A percentile compares a stretch with the other conserved stretches of the same genome.
Conservation (phyloP, 2,888 invertebrate genomes). For the Gandaritis pyraliata region DNA sequence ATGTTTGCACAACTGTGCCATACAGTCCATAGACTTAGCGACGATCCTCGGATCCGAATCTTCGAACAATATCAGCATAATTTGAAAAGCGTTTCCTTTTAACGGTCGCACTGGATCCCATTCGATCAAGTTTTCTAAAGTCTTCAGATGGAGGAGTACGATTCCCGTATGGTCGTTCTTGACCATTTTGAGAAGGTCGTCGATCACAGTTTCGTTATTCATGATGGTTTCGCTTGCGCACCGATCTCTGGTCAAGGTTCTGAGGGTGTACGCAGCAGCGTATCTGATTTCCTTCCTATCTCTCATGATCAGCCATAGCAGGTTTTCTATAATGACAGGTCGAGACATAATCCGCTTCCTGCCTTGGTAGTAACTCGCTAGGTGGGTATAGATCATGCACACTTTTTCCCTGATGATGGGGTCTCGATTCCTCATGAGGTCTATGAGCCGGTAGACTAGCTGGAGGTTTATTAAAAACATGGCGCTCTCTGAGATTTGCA, state of each 20-base stretch:
- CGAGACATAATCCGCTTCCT: constrained; percentile 60
- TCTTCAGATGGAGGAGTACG: constrained; percentile 65
- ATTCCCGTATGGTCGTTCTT: constrained; percentile 70
- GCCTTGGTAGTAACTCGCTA: constrained; percentile 65
- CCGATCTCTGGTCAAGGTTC: constrained; percentile 59
- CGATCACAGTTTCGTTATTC: constrained; percentile 57
- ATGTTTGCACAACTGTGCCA: constrained; percentile 72
- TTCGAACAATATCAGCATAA: constrained; percentile 61
- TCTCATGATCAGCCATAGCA: constrained; percentile 63
- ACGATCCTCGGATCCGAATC: constrained; percentile 58
- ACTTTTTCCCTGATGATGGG: constrained; percentile 72
- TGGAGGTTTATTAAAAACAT: constrained; percentile 65
- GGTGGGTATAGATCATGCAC: constrained; percentile 61
- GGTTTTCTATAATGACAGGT: constrained; percentile 58
- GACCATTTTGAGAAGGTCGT: constrained; percentile 68
- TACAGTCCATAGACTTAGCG: constrained; percentile 66
- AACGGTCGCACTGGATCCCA: constrained; percentile 65
- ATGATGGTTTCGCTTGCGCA: constrained; percentile 60
- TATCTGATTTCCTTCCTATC: constrained; percentile 72
- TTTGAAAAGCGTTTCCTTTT: constrained; percentile 69
- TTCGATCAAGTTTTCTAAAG: constrained; percentile 61
- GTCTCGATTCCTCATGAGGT: constrained; percentile 62
- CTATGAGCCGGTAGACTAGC: constrained; percentile 67
- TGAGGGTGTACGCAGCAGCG: constrained; percentile 66
- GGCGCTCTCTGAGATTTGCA: constrained; percentile 71